Conservation (phyloP, 2,113 vertebrate species). For the Sula dactylatra region DNA sequence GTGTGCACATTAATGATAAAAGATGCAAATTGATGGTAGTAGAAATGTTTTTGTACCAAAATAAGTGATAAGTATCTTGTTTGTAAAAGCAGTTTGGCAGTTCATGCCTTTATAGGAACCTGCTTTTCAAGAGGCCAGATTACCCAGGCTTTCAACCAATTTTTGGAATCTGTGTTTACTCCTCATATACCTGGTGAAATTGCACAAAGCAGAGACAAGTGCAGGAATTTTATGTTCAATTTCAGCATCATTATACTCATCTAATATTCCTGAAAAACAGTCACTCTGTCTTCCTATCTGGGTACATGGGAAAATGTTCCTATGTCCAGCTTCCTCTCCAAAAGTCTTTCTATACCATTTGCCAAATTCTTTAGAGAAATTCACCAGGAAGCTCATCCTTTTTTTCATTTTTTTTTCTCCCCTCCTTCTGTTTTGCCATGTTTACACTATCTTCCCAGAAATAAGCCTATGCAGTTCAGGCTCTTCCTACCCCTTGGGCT, state of each 20-base stretch:
- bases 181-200: neutral
- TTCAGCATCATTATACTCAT: neutral
- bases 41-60: neutral
- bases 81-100: neutral
- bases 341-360: neutral
- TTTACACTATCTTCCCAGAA: neutral
- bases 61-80: neutral
- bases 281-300: neutral
- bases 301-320: neutral
- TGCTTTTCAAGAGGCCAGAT: neutral
- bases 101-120: neutral
- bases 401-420: fast-evolving
- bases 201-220: neutral
- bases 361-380: neutral
- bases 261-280: neutral
- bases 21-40: neutral
- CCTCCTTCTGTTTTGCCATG: neutral
- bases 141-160: neutral
- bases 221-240: neutral
- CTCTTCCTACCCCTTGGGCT: neutral
- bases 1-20: neutral
- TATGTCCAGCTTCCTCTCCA: neutral
- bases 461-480: neutral
- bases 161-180: neutral
- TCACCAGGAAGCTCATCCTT: neutral